These are phyloP conservation scores for Rhabdomys dilectus DNA, from an alignment of 2,113 vertebrate species.

Conservation along the genomic window DNA sequence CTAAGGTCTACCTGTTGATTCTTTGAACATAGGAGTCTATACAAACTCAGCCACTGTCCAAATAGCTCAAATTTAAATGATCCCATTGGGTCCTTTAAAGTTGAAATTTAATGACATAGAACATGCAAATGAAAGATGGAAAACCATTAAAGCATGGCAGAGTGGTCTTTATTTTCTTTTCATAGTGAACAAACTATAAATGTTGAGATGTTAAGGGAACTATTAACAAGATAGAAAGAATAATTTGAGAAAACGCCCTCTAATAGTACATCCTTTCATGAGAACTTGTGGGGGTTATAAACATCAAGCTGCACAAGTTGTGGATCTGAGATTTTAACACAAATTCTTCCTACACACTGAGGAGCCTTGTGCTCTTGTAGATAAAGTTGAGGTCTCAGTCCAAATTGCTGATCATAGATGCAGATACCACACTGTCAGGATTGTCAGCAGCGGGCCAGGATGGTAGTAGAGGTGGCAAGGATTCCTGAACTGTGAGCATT, in stretches of 20 bases:
- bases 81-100: neutral
- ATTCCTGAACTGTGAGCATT: neutral
- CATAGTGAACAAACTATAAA: neutral
- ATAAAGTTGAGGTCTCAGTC: neutral
- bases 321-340: neutral
- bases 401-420: neutral
- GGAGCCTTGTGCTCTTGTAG: neutral
- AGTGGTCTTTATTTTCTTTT: neutral
- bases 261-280: neutral
- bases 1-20: neutral
- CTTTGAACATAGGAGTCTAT: neutral
- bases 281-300: slow-evolving; percentile 2
- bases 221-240: neutral
- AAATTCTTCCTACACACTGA: neutral
- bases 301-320: neutral
- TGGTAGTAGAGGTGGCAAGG: neutral
- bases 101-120: slow-evolving; percentile 35
- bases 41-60: neutral
- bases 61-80: neutral
- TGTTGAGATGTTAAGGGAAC: neutral
- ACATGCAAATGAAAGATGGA: slow-evolving; percentile 3
- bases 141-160: neutral
- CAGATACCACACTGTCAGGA: neutral
- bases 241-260: neutral
- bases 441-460: neutral